Percentiles rank a stretch among this genome's conserved stretches.
phyloP scores from a whole-genome alignment of 1,140 invertebrate genomes.

The Aporrectodea caliginosa region DNA sequence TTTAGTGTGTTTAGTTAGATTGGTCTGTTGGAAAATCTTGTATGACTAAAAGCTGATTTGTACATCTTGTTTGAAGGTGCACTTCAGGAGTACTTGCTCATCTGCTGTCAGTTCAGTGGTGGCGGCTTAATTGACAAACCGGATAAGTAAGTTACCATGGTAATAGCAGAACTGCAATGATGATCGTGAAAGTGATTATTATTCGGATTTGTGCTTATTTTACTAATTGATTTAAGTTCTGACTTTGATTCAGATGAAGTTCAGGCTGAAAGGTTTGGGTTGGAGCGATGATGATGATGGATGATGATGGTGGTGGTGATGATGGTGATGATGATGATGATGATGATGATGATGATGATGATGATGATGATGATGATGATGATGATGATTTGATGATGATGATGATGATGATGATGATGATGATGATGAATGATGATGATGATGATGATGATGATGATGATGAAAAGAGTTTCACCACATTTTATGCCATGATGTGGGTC shows the following conservation, averaged over 20 bases:
- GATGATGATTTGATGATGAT: too few relatives aligned
- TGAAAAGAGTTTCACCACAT: too few relatives aligned
- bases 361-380: slow-evolving; percentile 10
- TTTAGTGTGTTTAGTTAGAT: too few relatives aligned
- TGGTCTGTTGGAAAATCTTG: too few relatives aligned
- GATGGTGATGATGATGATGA: slow-evolving; percentile 9
- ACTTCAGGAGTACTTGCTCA: slow-evolving; percentile 88
- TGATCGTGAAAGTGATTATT: not conserved
- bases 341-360: slow-evolving; percentile 9
- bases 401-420: too few relatives aligned
- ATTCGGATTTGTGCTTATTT: not conserved
- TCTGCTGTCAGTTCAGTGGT: slow-evolving; percentile 81
- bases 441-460: slow-evolving; percentile 9
- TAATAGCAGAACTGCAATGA: too few relatives aligned
- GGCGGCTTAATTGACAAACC: slow-evolving; percentile 97
- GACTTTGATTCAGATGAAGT: slow-evolving; percentile 9
- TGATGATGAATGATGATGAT: too few relatives aligned
- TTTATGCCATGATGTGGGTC: too few relatives aligned
- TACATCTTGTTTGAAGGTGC: slow-evolving; percentile 58
- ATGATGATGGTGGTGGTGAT: not conserved
- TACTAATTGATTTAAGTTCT: not conserved
- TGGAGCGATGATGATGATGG: too few relatives aligned
- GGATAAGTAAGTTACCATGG: slow-evolving; percentile 68
- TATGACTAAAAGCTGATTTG: too few relatives aligned
- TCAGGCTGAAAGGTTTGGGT: too few relatives aligned